A percentile compares a stretch with the other conserved stretches of the same genome.
phyloP scores from a whole-genome alignment of 2,113 vertebrate genomes.

The Prionailurus bengalensis region DNA sequence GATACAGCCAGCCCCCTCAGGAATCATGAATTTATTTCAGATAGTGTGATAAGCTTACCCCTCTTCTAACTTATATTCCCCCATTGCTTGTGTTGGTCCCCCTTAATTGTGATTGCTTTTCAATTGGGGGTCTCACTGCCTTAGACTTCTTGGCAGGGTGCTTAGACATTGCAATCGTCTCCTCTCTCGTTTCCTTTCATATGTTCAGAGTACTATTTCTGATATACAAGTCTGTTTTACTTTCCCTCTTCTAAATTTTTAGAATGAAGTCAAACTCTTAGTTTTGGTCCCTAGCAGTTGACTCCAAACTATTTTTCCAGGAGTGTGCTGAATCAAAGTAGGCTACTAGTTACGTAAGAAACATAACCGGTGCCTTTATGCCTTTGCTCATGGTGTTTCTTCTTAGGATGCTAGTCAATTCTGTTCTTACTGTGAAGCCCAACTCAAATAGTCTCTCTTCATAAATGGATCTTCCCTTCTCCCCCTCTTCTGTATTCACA shows the following conservation, averaged over 20 bases:
- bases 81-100: background rate
- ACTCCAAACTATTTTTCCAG: constrained; percentile 9
- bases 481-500: background rate
- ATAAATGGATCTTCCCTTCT: background rate
- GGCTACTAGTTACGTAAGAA: background rate
- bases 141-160: background rate
- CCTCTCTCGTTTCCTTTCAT: constrained; percentile 1
- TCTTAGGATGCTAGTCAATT: background rate
- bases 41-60: background rate
- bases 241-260: constrained; percentile 11
- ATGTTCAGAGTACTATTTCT: background rate
- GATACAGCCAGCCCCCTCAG: background rate
- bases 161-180: background rate
- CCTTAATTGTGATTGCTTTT: constrained; percentile 46
- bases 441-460: background rate
- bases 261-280: constrained; percentile 35
- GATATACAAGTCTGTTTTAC: background rate
- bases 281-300: constrained; percentile 24
- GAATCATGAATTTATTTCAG: background rate
- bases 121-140: background rate
- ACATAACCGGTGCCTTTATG: background rate
- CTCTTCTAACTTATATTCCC: background rate
- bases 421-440: background rate
- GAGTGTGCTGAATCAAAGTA: constrained; percentile 19
- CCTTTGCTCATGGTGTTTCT: background rate